These are phyloP conservation scores for Microcebus murinus DNA, from an alignment of 2,113 vertebrate genomes.

Conservation along the genomic window DNA sequence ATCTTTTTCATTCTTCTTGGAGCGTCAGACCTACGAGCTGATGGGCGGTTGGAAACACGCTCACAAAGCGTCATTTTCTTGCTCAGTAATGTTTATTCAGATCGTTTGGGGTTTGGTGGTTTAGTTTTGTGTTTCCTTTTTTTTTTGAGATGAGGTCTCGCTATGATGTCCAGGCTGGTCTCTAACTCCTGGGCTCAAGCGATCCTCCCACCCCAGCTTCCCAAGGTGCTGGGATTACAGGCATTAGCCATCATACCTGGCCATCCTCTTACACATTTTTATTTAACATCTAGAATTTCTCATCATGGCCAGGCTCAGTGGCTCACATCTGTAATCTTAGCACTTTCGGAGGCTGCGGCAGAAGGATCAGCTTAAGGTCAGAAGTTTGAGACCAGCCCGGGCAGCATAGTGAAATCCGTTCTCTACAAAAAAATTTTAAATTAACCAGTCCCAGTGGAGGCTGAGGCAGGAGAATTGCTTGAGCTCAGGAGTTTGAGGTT, in stretches of 20 bases:
- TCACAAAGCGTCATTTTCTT: constrained; percentile 72
- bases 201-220: too few species aligned
- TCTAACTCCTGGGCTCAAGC: too few species aligned
- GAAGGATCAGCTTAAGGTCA: not conserved
- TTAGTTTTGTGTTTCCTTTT: too few species aligned
- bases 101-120: constrained; percentile 61
- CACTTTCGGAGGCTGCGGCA: not conserved
- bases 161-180: too few species aligned
- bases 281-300: too few species aligned
- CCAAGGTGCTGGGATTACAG: too few species aligned
- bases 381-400: not conserved
- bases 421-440: not conserved
- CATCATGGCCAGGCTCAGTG: not conserved
- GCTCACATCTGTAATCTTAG: not conserved
- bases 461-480: not conserved
- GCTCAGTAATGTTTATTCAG: constrained; percentile 76
- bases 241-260: too few species aligned
- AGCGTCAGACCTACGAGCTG: constrained; percentile 61
- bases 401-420: not conserved
- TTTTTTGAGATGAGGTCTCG: too few species aligned
- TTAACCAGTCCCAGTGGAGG: not conserved
- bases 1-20: not conserved
- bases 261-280: too few species aligned
- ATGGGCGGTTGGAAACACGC: constrained; percentile 54
- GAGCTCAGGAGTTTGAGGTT: not conserved